Percentiles rank a stretch among this genome's conserved stretches.
Conservation (phyloP, 1,140 invertebrate genomes). For the Drosophila sp. region DNA sequence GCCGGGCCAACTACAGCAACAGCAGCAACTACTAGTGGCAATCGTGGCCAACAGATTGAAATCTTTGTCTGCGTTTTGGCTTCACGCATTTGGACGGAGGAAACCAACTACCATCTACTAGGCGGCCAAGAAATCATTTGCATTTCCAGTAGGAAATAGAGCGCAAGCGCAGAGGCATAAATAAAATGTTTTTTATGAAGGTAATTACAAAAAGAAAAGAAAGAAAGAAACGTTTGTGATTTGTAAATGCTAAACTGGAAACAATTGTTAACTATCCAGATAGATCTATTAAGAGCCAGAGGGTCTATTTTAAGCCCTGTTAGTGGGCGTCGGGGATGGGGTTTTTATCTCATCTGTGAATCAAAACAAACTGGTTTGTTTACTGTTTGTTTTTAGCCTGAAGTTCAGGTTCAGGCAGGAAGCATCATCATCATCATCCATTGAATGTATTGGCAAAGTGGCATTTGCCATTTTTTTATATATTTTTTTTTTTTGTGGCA, state of each 20-base stretch:
- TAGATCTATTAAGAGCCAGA: constrained; percentile 8
- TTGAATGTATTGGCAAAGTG: constrained; percentile 22
- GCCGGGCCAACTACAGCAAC: constrained; percentile 30
- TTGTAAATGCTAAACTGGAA: background rate
- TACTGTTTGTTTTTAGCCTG: constrained; percentile 31
- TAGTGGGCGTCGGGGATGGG: background rate
- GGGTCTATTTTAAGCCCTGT: background rate
- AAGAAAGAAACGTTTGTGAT: background rate
- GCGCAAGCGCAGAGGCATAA: constrained; percentile 57
- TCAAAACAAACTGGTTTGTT: constrained; percentile 39
- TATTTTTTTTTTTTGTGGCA: constrained; percentile 53
- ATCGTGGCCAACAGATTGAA: constrained; percentile 41
- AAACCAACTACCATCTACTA: constrained; percentile 12
- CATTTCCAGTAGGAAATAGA: constrained; percentile 77
- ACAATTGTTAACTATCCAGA: constrained; percentile 21
- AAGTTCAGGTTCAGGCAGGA: constrained; percentile 82
- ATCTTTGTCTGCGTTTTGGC: constrained; percentile 40
- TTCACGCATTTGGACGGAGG: constrained; percentile 46
- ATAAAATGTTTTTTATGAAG: constrained; percentile 76
- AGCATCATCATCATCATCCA: constrained; percentile 45
- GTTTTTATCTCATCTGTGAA: constrained; percentile 32
- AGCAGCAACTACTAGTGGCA: constrained; percentile 23
- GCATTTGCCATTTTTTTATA: constrained; percentile 52
- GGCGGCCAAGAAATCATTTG: constrained; percentile 57
- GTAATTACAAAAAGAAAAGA: constrained; percentile 51